These are phyloP conservation scores for Drosophila carrolli DNA, from an alignment of 1,140 invertebrate genomes.

Conservation along the genomic window DNA sequence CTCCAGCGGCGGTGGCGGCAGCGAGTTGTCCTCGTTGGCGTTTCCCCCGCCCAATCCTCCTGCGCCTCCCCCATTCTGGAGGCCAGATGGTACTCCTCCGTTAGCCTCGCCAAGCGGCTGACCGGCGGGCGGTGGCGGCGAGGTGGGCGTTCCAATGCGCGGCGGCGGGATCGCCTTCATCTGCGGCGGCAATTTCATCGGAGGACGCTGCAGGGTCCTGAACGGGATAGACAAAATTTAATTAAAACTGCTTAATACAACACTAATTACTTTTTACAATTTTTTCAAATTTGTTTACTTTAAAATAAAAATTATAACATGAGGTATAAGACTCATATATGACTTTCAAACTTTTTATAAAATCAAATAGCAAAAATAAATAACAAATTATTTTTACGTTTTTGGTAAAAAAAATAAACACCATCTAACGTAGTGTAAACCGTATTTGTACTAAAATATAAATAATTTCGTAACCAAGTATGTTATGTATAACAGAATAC, in stretches of 20 bases:
- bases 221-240: background rate
- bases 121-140: constrained; percentile 63
- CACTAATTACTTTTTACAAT: no score
- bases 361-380: no score
- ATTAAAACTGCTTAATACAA: background rate
- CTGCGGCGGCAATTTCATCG: constrained; percentile 83
- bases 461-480: no score
- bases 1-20: constrained; percentile 73
- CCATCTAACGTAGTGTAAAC: no score
- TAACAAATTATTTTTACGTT: no score
- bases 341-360: no score
- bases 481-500: no score
- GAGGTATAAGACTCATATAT: no score
- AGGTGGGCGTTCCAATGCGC: constrained; percentile 81
- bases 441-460: no score
- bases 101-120: constrained; percentile 42
- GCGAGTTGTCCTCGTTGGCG: constrained; percentile 62
- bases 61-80: constrained; percentile 52
- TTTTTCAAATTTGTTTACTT: no score
- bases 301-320: no score
- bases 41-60: constrained; percentile 5
- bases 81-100: constrained; percentile 21
- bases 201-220: constrained; percentile 81
- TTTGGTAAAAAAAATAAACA: no score
- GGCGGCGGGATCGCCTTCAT: constrained; percentile 84